A percentile compares a stretch with the other conserved stretches of the same genome.
phyloP scores from a whole-genome alignment of 2,113 vertebrate genomes.

The Engystomops pustulosus region DNA sequence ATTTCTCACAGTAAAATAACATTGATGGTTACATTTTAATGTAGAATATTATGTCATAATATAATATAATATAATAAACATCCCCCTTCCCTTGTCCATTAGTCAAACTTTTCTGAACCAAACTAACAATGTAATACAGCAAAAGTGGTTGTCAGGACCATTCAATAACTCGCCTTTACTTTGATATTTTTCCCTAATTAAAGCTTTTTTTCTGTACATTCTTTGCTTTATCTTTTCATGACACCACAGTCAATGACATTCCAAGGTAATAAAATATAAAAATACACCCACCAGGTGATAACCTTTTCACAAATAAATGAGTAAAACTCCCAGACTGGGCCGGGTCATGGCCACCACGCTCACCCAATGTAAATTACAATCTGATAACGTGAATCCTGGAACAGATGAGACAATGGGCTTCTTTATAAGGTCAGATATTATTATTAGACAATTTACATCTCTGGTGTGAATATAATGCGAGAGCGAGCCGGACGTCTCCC shows the following conservation, averaged over 20 bases:
- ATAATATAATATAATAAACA: too few relatives aligned
- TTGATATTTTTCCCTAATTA: background rate
- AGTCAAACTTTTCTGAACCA: too few relatives aligned
- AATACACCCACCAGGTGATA: background rate
- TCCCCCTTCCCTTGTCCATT: too few relatives aligned
- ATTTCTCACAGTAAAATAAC: too few relatives aligned
- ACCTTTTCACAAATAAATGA: background rate
- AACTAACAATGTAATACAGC: too few relatives aligned
- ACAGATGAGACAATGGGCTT: background rate
- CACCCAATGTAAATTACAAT: background rate
- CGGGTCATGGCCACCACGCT: background rate
- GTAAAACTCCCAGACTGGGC: background rate
- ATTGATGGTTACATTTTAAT: too few relatives aligned
- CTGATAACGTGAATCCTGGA: background rate
- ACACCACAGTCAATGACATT: background rate
- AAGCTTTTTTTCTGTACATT: background rate
- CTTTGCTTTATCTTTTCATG: background rate
- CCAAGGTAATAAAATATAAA: background rate
- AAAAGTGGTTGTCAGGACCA: too few relatives aligned
- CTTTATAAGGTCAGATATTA: slow-evolving; percentile 1
- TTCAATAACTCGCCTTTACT: background rate
- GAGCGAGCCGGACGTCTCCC: background rate
- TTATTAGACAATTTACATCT: slow-evolving; percentile 7
- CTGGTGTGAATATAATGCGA: background rate
- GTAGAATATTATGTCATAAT: too few relatives aligned